Evolutionary conservation across 2,113 vertebrate genomes (phyloP), one percentile per base, ranked within the genome.

Genomic region (Sceloporus undulatus): DNA sequence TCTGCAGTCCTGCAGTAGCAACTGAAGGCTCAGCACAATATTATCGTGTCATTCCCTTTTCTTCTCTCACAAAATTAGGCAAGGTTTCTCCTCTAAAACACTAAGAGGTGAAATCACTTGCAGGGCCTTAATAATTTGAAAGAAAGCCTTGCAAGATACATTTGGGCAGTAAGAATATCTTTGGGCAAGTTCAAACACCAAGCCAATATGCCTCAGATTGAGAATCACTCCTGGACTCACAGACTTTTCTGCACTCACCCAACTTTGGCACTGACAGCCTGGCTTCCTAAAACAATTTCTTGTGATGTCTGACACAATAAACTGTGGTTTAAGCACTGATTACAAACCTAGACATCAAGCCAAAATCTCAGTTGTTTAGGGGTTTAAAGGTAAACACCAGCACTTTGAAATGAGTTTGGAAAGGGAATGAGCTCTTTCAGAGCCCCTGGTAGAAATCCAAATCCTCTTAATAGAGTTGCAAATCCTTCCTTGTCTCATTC

Each of bases 301-400:
- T 84, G 48, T 84, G 14, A 74, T 34, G 9, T 56, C 18, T 54
- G 48, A 73, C 65, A 29, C 13, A 78, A 40, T 48, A 23, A 9
- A 66, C 48, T 78, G 29, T 52, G 62, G 56, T 66, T 52, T 48
- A 52, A 85, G 19, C 40, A 38, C 34, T 62, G 84, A 25, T 85
- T 75, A 59, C 56, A 59, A 75, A 75, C 52, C 73, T 25, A 23
- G 34, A 23, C 75, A 85, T 62, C 34, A 40, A 40, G 23, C 54
- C 34, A 9, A 16, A 19, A 27, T 38, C 71, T 40, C n/a, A 56
- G 52, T 48, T 40, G 25, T 29, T 7, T 21, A 29, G 27, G 42
- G 38, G 18, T 85, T 77, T 85, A 65, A 77, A 85, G 59, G 14
- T 76, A 76, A 77, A 34, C 52, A 77, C 16, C 56, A 77, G 27